Conservation (phyloP, 1,140 invertebrate species). For the Thrips palmi region DNA sequence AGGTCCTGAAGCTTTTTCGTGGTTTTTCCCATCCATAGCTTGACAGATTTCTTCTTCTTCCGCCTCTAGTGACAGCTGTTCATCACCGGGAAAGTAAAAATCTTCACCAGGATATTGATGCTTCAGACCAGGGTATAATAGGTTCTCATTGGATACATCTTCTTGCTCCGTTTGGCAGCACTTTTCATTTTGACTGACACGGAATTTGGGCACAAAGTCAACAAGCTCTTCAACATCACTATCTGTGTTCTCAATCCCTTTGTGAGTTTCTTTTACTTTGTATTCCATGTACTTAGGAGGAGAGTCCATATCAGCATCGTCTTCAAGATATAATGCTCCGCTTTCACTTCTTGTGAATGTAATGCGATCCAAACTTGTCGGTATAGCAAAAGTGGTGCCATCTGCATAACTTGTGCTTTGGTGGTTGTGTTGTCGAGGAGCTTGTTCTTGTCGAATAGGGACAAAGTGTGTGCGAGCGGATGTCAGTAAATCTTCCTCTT, state of each 20-base stretch:
- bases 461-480: conserved; percentile 55
- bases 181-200: conserved; percentile 33
- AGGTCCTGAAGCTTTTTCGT: background rate
- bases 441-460: conserved; percentile 40
- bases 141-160: background rate
- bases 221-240: conserved; percentile 15
- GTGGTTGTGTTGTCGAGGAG: conserved; percentile 9
- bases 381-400: conserved; percentile 46
- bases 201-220: conserved; percentile 31
- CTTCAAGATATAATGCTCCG: conserved; percentile 21
- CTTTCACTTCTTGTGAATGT: conserved; percentile 22
- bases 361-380: conserved; percentile 37
- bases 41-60: conserved; percentile 9
- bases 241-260: background rate
- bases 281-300: conserved; percentile 33
- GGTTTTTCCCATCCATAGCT: conserved; percentile 6
- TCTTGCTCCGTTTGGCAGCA: conserved; percentile 30
- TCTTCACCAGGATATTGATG: background rate
- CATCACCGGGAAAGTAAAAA: conserved; percentile 17
- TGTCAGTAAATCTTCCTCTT: conserved; percentile 47
- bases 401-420: conserved; percentile 28
- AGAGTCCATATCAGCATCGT: conserved; percentile 24
- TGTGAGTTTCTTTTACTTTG: conserved; percentile 20
- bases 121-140: too few relatives aligned
- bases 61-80: conserved; percentile 14